Evolutionary conservation across 2,888 invertebrate species (phyloP).

Genomic region (Bellardia pandia): DNA sequence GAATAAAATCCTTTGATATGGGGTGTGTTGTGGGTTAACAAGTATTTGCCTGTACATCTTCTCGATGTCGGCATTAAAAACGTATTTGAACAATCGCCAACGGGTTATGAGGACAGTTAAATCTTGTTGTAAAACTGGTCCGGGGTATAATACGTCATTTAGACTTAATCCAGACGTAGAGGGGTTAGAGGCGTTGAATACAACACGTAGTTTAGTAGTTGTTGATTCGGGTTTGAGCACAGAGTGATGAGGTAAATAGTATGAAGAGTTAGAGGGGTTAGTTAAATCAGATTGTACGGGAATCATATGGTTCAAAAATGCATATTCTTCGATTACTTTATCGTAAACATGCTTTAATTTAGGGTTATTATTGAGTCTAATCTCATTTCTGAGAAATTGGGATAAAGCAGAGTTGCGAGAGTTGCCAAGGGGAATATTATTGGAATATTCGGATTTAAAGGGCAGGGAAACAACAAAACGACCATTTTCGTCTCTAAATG

Average conservation of each 20-base stretch:
- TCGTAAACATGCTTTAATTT: neutral
- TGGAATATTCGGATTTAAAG: neutral
- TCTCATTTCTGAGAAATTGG: constrained; percentile 28
- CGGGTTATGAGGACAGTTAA: neutral
- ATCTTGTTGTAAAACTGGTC: neutral
- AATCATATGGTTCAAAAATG: neutral
- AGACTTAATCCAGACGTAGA: constrained; percentile 2
- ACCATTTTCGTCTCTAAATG: neutral
- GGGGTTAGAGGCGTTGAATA: constrained; percentile 43
- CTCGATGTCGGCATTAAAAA: neutral
- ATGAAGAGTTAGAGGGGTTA: neutral
- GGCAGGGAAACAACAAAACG: constrained; percentile 12
- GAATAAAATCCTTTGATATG: neutral
- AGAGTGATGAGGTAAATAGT: constrained; percentile 48
- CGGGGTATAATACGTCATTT: neutral
- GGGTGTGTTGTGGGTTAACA: neutral
- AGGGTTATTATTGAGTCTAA: neutral
- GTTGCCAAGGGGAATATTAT: neutral
- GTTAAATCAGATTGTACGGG: neutral
- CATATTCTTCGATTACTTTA: constrained; percentile 11
- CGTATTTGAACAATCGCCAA: neutral
- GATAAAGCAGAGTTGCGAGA: neutral
- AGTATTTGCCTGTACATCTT: too few relatives aligned
- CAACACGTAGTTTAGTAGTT: constrained; percentile 66
- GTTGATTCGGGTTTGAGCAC: constrained; percentile 56